Conservation (phyloP, 2,888 invertebrate genomes). For the Agrotis puta region DNA sequence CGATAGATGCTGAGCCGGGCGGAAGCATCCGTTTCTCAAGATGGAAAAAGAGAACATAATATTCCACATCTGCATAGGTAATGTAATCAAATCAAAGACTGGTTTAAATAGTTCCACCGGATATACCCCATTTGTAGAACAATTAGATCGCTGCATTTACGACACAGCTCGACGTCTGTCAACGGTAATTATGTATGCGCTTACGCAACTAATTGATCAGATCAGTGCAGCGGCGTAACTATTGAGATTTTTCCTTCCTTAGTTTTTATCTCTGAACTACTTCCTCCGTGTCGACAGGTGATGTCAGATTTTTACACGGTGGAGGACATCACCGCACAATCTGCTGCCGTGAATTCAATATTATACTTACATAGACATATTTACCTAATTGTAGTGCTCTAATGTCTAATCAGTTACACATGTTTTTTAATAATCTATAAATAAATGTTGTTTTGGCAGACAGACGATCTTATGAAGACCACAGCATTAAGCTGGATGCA, state of each 20-base stretch:
- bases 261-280: slow-evolving; percentile 41
- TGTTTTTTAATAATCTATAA: no score
- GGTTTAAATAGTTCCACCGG: slow-evolving; percentile 67
- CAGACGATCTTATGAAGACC: no score
- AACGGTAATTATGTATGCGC: slow-evolving; percentile 48
- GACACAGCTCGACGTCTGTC: slow-evolving; percentile 41
- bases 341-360: neutral
- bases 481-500: no score
- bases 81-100: slow-evolving; percentile 49
- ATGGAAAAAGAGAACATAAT: slow-evolving; percentile 3
- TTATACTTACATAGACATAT: no score
- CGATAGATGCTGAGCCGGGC: neutral
- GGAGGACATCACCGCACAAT: neutral
- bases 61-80: neutral
- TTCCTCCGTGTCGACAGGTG: slow-evolving; percentile 22
- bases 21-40: neutral
- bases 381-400: no score
- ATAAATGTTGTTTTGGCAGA: no score
- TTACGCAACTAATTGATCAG: slow-evolving; percentile 50
- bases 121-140: slow-evolving; percentile 70
- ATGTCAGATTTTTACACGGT: slow-evolving; percentile 11
- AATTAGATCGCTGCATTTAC: slow-evolving; percentile 61
- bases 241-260: slow-evolving; percentile 59
- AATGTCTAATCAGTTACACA: no score
- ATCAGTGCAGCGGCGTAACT: slow-evolving; percentile 46